Percentiles rank a stretch among this genome's conserved stretches.
These are phyloP conservation scores for Champsocephalus esox DNA, from an alignment of 2,797 vertebrate species.

Conservation along the genomic window DNA sequence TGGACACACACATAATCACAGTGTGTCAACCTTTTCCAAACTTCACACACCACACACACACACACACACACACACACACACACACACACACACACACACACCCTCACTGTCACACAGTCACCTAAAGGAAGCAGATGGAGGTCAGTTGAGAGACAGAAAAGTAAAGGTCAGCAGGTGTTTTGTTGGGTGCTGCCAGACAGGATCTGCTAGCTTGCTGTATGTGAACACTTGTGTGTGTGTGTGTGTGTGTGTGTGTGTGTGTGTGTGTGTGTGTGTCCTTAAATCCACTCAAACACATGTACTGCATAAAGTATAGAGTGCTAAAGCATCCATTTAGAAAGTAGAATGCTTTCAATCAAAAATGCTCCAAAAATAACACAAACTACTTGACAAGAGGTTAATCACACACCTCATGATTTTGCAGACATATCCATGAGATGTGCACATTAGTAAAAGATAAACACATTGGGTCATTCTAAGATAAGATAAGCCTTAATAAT, in stretches of 20 bases:
- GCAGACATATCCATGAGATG: not conserved
- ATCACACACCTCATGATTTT: not conserved
- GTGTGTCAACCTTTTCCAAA: slow-evolving; percentile 5
- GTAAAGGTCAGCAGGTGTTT: slow-evolving; percentile 64
- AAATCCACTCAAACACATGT: not conserved
- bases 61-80: slow-evolving; percentile 27
- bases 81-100: slow-evolving; percentile 22
- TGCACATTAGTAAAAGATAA: not conserved
- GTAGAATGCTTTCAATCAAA: not conserved
- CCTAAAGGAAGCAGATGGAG: slow-evolving; percentile 65
- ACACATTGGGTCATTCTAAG: not conserved
- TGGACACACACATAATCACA: slow-evolving; percentile 19
- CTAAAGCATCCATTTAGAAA: not conserved
- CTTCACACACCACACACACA: slow-evolving; percentile 15
- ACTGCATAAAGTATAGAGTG: not conserved
- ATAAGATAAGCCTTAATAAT: too few relatives aligned
- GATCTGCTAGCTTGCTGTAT: slow-evolving; percentile 23
- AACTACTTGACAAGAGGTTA: not conserved
- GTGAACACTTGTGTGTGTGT: not conserved
- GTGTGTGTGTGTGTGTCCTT: not conserved
- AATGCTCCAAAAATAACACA: not conserved
- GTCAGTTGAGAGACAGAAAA: slow-evolving; percentile 58
- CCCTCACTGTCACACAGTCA: slow-evolving; percentile 33
- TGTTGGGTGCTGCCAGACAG: slow-evolving; percentile 39
- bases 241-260: not conserved